Percentiles rank a stretch among this genome's conserved stretches.
Evolutionary conservation across 2,888 invertebrate genomes (phyloP).

Genomic region (Heteromyza rotundicornis): DNA sequence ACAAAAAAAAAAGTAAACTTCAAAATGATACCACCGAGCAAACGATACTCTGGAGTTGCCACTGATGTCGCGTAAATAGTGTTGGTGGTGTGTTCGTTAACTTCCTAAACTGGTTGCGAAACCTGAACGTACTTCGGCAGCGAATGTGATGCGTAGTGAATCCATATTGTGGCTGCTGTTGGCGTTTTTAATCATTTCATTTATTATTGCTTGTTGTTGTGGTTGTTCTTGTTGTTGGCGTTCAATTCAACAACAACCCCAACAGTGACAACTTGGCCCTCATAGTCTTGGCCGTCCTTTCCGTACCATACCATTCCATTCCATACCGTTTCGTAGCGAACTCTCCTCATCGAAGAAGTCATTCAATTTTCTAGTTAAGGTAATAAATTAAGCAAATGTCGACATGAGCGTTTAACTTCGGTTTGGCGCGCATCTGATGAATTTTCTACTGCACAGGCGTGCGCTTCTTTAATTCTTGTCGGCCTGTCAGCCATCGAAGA

Average conservation of each 20-base stretch:
- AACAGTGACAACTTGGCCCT: background rate
- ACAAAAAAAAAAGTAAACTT: no score
- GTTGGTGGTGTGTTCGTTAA: background rate
- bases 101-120: background rate
- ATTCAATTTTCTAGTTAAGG: conserved; percentile 28
- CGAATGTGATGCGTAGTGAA: background rate
- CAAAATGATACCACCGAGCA: no score
- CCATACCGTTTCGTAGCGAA: no score
- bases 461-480: no score
- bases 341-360: conserved; percentile 5
- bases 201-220: conserved; percentile 2
- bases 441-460: background rate
- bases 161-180: background rate
- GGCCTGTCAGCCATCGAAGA: no score
- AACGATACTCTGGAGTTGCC: background rate
- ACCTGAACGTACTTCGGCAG: background rate
- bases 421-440: background rate
- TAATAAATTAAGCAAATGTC: conserved; percentile 27
- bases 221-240: background rate
- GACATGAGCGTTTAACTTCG: conserved; percentile 4
- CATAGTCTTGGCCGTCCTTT: background rate
- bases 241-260: no score
- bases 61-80: background rate
- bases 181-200: background rate
- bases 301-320: no score